phyloP scores from a whole-genome alignment of 2,888 invertebrate genomes.

The Zeuzera pyrina region DNA sequence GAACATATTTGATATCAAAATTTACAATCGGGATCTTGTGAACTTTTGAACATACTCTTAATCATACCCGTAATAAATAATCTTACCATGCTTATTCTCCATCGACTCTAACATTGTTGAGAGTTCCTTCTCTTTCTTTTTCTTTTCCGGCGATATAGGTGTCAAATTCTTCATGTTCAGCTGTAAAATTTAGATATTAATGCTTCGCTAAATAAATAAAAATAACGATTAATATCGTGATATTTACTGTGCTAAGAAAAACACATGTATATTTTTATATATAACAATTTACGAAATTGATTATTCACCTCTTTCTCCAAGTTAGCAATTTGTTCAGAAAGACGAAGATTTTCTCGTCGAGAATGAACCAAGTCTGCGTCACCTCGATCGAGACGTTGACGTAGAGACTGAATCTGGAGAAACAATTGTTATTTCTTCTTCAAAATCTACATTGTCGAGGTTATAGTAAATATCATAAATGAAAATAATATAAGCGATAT shows the following conservation, averaged over 20 bases:
- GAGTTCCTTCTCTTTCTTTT: slow-evolving; percentile 81
- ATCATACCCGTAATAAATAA: too few relatives aligned
- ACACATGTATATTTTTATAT: too few relatives aligned
- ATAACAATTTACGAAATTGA: too few relatives aligned
- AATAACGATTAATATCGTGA: too few relatives aligned
- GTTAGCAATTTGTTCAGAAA: slow-evolving; percentile 84
- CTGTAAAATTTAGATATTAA: slow-evolving; percentile 33
- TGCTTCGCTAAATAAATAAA: too few relatives aligned
- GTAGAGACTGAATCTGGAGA: slow-evolving; percentile 76
- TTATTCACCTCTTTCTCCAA: slow-evolving; percentile 88
- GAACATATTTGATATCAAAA: slow-evolving; percentile 13
- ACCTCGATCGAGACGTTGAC: slow-evolving; percentile 84
- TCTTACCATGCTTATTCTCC: slow-evolving; percentile 88
- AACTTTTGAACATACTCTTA: too few relatives aligned
- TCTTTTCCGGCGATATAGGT: slow-evolving; percentile 75
- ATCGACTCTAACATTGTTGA: slow-evolving; percentile 83
- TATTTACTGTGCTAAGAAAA: too few relatives aligned
- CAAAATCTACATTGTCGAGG: not conserved
- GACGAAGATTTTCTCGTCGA: slow-evolving; percentile 83
- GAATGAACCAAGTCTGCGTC: slow-evolving; percentile 87
- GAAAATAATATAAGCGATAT: slow-evolving; percentile 5
- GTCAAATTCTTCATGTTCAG: slow-evolving; percentile 75
- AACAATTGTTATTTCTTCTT: not conserved
- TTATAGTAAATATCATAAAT: not conserved
- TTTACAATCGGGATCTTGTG: too few relatives aligned